phyloP scores from a whole-genome alignment of 2,797 vertebrate species.

The Acestrorhynchus altus region DNA sequence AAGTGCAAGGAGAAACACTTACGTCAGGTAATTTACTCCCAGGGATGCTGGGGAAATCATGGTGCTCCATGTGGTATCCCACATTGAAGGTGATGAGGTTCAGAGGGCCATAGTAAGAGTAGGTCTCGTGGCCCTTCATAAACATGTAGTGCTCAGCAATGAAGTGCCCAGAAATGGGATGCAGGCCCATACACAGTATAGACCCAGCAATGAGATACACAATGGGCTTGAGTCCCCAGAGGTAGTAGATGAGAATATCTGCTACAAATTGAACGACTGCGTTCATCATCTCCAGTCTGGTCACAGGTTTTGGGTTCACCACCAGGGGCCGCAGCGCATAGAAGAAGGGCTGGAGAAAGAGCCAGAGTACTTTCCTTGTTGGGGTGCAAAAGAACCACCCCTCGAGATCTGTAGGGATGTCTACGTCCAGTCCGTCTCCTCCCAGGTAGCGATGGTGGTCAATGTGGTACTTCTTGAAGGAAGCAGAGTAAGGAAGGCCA shows the following conservation, averaged over 20 bases:
- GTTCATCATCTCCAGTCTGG: conserved; percentile 88
- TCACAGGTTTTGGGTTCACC: conserved; percentile 90
- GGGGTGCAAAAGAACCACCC: conserved; percentile 97
- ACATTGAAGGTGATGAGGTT: conserved; percentile 97
- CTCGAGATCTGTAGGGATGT: conserved; percentile 90
- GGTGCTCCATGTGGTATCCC: conserved; percentile 98
- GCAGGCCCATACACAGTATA: conserved; percentile 90
- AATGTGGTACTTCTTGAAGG: conserved; percentile 98
- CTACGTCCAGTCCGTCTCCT: conserved; percentile 89
- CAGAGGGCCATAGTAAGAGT: conserved; percentile 95
- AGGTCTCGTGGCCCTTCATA: conserved; percentile 93
- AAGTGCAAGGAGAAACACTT: conserved; percentile 45
- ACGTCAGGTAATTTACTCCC: conserved; percentile 93
- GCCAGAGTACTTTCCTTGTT: conserved; percentile 90
- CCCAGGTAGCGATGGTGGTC: conserved; percentile 98
- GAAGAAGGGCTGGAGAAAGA: conserved; percentile 90
- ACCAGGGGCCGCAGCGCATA: conserved; percentile 88
- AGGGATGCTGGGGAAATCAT: conserved; percentile 97
- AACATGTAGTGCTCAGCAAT: conserved; percentile 99
- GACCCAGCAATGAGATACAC: conserved; percentile 91
- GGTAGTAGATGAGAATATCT: conserved; percentile 80
- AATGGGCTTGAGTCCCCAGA: conserved; percentile 91
- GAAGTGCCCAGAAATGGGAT: conserved; percentile 97
- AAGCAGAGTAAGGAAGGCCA: conserved; percentile 91
- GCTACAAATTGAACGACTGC: conserved; percentile 80